A percentile compares a stretch with the other conserved stretches of the same genome.
phyloP scores from a whole-genome alignment of 2,113 vertebrate genomes.

The Etheostoma spectabile region DNA sequence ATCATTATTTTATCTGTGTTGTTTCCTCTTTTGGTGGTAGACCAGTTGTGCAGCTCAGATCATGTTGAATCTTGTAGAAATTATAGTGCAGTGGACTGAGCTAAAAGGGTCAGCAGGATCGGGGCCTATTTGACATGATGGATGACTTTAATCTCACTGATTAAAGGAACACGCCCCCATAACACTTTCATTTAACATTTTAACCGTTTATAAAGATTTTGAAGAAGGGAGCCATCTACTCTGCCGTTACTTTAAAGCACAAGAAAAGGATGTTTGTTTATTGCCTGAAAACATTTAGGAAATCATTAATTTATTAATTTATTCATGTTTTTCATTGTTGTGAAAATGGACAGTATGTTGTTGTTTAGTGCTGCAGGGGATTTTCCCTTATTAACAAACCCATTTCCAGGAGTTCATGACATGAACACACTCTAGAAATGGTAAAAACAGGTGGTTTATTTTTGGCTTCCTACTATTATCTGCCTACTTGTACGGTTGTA shows the following conservation, averaged over 20 bases:
- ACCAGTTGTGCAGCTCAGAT: slow-evolving; percentile 13
- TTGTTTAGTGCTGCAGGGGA: slow-evolving; percentile 4
- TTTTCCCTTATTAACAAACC: slow-evolving; percentile 15
- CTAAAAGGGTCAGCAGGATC: slow-evolving; percentile 49
- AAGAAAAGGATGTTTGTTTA: slow-evolving; percentile 1
- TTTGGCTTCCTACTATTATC: slow-evolving; percentile 37
- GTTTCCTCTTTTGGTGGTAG: slow-evolving; percentile 1
- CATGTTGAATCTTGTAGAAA: slow-evolving; percentile 16
- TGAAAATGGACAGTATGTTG: slow-evolving; percentile 7
- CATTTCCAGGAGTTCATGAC: slow-evolving; percentile 18
- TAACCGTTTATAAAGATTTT: slow-evolving; percentile 35
- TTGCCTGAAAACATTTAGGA: slow-evolving; percentile 6
- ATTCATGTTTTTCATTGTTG: background rate
- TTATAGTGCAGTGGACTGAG: slow-evolving; percentile 42
- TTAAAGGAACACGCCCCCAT: slow-evolving; percentile 56
- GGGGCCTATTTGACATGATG: slow-evolving; percentile 64
- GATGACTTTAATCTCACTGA: slow-evolving; percentile 75
- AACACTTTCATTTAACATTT: slow-evolving; percentile 70
- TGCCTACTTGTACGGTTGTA: slow-evolving; percentile 50
- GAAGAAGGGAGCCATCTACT: slow-evolving; percentile 6
- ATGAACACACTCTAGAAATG: slow-evolving; percentile 13
- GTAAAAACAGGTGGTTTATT: slow-evolving; percentile 36
- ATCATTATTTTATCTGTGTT: background rate
- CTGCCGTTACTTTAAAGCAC: slow-evolving; percentile 1
- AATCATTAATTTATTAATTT: no score